These are phyloP conservation scores for Thunnus thynnus DNA, from an alignment of 2,113 vertebrate species.

Conservation along the genomic window DNA sequence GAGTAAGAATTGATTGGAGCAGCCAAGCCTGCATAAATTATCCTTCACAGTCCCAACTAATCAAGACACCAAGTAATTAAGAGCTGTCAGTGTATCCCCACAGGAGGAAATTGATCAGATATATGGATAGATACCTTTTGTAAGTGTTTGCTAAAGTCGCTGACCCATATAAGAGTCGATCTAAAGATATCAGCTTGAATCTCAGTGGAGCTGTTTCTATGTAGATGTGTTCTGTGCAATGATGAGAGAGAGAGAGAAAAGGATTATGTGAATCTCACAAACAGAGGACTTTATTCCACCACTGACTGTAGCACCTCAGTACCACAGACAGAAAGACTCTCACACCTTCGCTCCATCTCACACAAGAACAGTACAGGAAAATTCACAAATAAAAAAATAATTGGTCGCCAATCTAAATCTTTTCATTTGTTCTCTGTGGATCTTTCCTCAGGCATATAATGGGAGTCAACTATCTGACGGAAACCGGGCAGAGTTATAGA, in stretches of 20 bases:
- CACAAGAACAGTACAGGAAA: conserved; percentile 79
- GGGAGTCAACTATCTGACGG: conserved; percentile 39
- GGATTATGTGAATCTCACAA: conserved; percentile 75
- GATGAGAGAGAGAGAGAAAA: neutral
- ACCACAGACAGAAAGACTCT: conserved; percentile 64
- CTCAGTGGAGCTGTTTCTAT: neutral
- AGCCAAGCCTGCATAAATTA: neutral
- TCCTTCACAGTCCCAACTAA: neutral
- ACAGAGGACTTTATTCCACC: conserved; percentile 85
- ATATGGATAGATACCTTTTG: neutral
- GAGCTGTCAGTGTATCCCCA: neutral
- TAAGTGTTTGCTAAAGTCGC: neutral
- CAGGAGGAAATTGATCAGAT: neutral
- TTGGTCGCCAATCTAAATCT: conserved; percentile 77
- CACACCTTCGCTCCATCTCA: conserved; percentile 64
- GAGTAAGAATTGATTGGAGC: neutral
- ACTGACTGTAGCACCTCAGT: conserved; percentile 53
- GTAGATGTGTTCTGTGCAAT: neutral
- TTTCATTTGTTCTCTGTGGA: conserved; percentile 59
- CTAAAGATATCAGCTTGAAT: neutral
- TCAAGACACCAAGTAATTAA: neutral
- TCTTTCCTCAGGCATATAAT: conserved; percentile 54
- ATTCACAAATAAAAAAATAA: conserved; percentile 69
- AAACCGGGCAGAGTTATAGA: conserved; percentile 48
- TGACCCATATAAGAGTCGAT: neutral